Evolutionary conservation across 2,797 vertebrate genomes (phyloP).

Genomic region (Momotus momota): DNA sequence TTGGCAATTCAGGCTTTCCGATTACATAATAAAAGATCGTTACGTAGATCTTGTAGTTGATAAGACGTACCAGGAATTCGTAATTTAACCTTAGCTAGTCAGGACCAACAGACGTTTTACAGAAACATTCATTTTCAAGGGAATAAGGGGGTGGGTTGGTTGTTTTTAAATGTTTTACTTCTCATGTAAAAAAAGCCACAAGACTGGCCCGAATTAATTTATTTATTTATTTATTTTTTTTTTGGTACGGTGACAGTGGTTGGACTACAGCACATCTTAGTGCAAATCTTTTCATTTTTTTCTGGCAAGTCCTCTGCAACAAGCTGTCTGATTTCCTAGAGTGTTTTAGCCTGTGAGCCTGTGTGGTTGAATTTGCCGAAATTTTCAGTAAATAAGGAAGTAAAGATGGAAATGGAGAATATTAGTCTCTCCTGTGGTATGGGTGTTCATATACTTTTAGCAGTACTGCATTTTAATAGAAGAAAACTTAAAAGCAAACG

Average conservation of each 20-base stretch:
- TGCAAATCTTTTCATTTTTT: background rate
- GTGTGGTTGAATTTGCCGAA: background rate
- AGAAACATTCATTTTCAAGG: background rate
- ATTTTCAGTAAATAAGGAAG: background rate
- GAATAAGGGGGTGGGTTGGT: background rate
- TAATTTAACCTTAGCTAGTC: rapidly evolving
- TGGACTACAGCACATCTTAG: background rate
- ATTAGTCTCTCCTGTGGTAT: rapidly evolving
- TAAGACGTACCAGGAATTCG: background rate
- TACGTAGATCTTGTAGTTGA: rapidly evolving
- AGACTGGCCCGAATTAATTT: background rate
- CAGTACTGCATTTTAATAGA: background rate
- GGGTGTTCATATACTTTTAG: background rate
- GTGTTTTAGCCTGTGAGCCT: background rate
- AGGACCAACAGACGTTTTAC: background rate
- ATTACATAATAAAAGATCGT: rapidly evolving
- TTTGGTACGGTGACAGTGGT: rapidly evolving
- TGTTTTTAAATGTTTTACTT: background rate
- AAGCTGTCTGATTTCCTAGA: background rate
- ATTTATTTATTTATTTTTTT: rapidly evolving
- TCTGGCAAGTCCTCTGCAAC: background rate
- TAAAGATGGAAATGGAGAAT: background rate
- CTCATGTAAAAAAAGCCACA: rapidly evolving
- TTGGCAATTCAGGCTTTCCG: background rate
- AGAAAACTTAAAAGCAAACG: background rate